Evolutionary conservation across 2,113 vertebrate genomes (phyloP), one percentile per base, ranked within the genome.

Genomic region (Ploceus nigricollis): DNA sequence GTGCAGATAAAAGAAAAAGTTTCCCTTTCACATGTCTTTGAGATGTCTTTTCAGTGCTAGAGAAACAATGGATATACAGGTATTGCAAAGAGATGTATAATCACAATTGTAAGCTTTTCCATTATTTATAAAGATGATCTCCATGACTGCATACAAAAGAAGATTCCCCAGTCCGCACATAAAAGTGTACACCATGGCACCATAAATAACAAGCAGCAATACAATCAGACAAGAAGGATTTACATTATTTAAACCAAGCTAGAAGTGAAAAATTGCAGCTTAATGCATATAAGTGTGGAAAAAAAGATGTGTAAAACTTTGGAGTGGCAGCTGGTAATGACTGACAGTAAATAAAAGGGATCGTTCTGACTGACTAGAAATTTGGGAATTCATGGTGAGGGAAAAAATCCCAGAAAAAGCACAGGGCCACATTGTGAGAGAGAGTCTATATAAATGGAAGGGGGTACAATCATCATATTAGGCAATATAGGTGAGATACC

Each of bases 111-210:
- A 90, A 90, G 76, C 47, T 87, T 87, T 89, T 95, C 57, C 82
- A 90, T 96, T 96, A 96, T 97, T 97, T 96, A 96, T 96, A 86
- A 92, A 94, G 82, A 89, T 88, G 40, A 95, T 96, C 92, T 87
- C 78, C 81, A 81, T 63, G 76, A 87, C 95, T 95, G 64, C 69
- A 96, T 82, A 82, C 69, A 86, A 95, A 96, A 94, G 90, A 89
- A 94, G 92, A 82, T 87, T 95, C 82, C 76, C 54, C 66, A 56
- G 88, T 65, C 82, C 3, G 30, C 92, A 93, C 73, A 60, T 82
- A 89, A 92, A 60, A 95, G 48, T 72, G 44, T 75, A 82, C 8
- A 5, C 73, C 48, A 78, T 4, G 60, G 66, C 76, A 78, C 68
- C 81, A 93, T 87, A 96, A 95, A 94, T 94, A 96, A 97, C 42